Evolutionary conservation across 2,888 invertebrate genomes (phyloP).

Genomic region (Abrostola tripartita): DNA sequence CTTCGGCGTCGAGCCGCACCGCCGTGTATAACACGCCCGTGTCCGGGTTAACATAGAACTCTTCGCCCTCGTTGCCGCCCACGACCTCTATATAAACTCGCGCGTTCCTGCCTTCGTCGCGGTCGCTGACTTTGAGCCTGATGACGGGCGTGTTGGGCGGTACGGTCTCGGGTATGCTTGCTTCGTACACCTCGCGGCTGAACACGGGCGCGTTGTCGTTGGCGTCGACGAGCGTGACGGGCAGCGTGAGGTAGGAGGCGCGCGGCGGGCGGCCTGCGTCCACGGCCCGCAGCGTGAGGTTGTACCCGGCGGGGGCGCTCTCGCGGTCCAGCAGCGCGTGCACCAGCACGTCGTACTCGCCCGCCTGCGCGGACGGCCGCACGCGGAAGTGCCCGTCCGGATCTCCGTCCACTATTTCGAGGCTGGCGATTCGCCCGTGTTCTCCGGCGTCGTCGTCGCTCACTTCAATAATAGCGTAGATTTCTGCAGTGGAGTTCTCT

Average conservation of each 20-base stretch:
- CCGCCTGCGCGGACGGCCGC: conserved; percentile 88
- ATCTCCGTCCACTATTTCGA: conserved; percentile 96
- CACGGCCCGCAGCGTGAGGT: conserved; percentile 94
- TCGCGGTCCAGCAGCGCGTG: conserved; percentile 93
- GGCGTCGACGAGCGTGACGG: conserved; percentile 93
- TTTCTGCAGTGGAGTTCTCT: conserved; percentile 94
- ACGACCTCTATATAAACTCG: conserved; percentile 96
- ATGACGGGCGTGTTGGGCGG: conserved; percentile 96
- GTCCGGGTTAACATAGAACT: conserved; percentile 95
- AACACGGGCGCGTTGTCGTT: conserved; percentile 96
- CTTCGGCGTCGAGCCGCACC: conserved; percentile 94
- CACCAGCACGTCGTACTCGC: conserved; percentile 94
- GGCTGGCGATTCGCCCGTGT: conserved; percentile 93
- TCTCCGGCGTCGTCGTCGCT: conserved; percentile 94
- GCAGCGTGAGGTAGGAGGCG: conserved; percentile 93
- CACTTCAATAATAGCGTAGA: conserved; percentile 96
- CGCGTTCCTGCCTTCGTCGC: conserved; percentile 94
- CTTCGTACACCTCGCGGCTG: conserved; percentile 95
- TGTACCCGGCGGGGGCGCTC: conserved; percentile 93
- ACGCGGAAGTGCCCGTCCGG: conserved; percentile 96
- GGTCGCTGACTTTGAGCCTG: conserved; percentile 95
- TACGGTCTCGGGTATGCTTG: conserved; percentile 95
- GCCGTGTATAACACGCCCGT: conserved; percentile 97
- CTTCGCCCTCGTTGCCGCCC: conserved; percentile 96
- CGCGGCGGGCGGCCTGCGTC: conserved; percentile 95